Percentiles rank a stretch among this genome's conserved stretches.
Evolutionary conservation across 2,113 vertebrate genomes (phyloP).

Genomic region (Takifugu bimaculatus): DNA sequence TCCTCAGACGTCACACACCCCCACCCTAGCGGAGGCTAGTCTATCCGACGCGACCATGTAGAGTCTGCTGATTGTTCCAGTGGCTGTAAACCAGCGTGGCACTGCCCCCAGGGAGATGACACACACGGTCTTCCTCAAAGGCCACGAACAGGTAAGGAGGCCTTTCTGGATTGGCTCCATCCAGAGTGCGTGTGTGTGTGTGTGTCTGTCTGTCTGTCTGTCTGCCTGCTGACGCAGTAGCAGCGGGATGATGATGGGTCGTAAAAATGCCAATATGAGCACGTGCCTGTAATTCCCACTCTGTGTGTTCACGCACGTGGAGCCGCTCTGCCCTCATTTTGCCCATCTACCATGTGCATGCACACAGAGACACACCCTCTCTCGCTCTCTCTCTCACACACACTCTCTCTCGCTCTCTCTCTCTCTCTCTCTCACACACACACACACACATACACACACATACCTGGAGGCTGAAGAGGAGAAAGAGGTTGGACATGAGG

Average conservation of each 20-base stretch:
- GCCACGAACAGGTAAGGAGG: conserved; percentile 71
- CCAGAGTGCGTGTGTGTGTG: conserved; percentile 38
- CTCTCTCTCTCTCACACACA: neutral
- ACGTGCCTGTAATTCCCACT: neutral
- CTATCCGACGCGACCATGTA: conserved; percentile 53
- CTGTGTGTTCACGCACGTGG: conserved; percentile 2
- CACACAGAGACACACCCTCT: no score
- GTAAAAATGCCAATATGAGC: conserved; percentile 7
- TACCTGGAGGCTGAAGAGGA: conserved; percentile 37
- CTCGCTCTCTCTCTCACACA: no score
- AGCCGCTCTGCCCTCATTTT: neutral
- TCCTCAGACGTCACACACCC: conserved; percentile 30
- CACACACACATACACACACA: neutral
- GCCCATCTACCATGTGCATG: neutral
- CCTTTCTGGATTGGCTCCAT: conserved; percentile 60
- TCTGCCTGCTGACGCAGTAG: conserved; percentile 47
- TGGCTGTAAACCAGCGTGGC: conserved; percentile 59
- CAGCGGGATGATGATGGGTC: conserved; percentile 16
- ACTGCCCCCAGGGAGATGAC: conserved; percentile 61
- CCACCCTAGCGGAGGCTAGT: conserved; percentile 17
- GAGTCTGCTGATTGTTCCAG: conserved; percentile 55
- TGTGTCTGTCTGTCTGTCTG: no score
- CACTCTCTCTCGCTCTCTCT: no score
- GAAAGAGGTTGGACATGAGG: conserved; percentile 38
- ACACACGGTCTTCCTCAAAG: conserved; percentile 62